phyloP scores from a whole-genome alignment of 2,113 vertebrate species.

The Pangasianodon gigas region DNA sequence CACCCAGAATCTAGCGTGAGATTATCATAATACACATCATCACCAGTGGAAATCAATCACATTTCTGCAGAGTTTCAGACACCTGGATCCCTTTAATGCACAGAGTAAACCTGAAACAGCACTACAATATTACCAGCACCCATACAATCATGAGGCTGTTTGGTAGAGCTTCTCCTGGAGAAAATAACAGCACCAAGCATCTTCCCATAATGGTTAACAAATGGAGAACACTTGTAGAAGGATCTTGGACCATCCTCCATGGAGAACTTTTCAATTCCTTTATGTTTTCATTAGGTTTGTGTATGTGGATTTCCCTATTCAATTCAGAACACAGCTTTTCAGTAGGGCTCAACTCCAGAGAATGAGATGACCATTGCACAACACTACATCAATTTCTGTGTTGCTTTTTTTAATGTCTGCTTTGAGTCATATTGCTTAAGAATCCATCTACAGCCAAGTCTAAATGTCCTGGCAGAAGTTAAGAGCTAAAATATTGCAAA shows the following conservation, averaged over 20 bases:
- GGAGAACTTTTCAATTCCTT: background rate
- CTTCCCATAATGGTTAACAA: background rate
- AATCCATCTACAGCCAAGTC: background rate
- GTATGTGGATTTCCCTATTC: background rate
- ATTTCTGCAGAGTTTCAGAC: background rate
- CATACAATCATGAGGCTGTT: background rate
- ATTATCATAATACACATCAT: background rate
- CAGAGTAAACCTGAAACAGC: background rate
- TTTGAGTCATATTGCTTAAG: background rate
- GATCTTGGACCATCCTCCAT: background rate
- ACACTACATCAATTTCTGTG: background rate
- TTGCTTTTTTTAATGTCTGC: background rate
- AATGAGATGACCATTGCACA: background rate
- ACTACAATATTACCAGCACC: background rate
- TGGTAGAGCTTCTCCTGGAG: background rate
- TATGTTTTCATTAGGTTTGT: background rate
- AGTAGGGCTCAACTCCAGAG: background rate
- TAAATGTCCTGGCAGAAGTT: background rate
- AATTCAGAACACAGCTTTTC: background rate
- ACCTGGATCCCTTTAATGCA: background rate
- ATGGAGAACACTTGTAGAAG: background rate
- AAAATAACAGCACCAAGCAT: background rate
- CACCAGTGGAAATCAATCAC: background rate
- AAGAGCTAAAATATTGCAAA: background rate
- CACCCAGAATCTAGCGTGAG: background rate